Conservation (phyloP, 2,113 vertebrate species). For the Proteles cristata region DNA sequence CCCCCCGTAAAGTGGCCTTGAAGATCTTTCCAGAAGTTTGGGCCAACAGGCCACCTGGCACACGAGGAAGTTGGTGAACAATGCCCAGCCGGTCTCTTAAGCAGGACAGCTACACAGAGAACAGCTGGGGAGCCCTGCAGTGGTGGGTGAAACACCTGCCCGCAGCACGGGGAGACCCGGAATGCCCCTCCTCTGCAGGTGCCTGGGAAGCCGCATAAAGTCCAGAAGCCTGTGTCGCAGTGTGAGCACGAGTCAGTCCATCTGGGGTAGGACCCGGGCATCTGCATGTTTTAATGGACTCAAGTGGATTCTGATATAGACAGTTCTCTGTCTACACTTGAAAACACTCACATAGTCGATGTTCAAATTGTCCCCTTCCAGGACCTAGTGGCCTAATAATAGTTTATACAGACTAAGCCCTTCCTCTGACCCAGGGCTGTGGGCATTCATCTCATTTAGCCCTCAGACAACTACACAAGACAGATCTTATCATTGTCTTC, state of each 20-base stretch:
- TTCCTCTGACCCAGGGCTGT: background rate
- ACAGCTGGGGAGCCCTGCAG: fast-evolving
- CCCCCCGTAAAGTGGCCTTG: background rate
- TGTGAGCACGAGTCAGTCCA: background rate
- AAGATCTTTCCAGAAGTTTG: background rate
- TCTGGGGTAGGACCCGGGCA: background rate
- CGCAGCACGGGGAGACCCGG: background rate
- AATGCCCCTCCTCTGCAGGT: background rate
- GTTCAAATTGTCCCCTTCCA: background rate
- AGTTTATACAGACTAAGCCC: background rate
- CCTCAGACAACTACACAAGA: background rate
- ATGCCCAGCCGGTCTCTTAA: background rate
- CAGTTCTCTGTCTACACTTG: background rate
- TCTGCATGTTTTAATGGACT: background rate
- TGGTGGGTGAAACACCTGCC: fast-evolving
- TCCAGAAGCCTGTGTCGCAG: background rate
- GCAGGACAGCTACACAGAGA: background rate
- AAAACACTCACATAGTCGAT: background rate
- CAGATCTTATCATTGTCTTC: background rate
- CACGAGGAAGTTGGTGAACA: background rate
- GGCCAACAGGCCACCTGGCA: background rate
- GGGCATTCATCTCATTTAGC: background rate
- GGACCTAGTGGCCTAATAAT: background rate
- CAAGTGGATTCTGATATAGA: background rate
- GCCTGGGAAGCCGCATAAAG: background rate